Conservation (phyloP, 2,797 vertebrate genomes). For the Liasis olivaceus region DNA sequence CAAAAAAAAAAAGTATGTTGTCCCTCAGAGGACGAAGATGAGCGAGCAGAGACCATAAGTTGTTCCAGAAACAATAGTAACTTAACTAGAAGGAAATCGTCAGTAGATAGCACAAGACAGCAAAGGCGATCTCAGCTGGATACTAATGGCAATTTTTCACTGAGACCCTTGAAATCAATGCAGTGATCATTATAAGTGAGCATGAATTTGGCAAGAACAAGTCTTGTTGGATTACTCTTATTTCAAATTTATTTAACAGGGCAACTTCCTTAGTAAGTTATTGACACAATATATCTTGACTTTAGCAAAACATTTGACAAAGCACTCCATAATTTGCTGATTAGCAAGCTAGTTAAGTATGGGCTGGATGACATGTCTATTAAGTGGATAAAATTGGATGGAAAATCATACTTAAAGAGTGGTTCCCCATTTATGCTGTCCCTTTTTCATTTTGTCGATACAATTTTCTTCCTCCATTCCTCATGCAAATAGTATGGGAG, state of each 20-base stretch:
- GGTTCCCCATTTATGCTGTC: background rate
- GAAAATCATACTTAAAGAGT: background rate
- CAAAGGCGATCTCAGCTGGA: background rate
- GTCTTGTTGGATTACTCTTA: background rate
- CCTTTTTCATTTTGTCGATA: background rate
- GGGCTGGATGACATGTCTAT: background rate
- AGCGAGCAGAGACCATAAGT: background rate
- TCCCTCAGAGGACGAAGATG: background rate
- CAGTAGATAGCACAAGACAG: background rate
- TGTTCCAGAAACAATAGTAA: background rate
- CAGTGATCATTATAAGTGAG: background rate
- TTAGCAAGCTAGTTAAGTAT: background rate
- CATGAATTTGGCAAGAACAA: background rate
- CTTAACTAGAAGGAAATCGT: background rate
- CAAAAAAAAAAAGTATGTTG: background rate
- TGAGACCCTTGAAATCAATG: background rate
- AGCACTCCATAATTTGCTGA: background rate
- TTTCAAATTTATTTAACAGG: background rate
- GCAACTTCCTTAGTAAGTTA: background rate
- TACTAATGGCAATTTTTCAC: background rate
- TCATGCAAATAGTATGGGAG: background rate
- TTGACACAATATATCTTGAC: background rate
- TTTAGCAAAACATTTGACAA: background rate
- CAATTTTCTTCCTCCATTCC: background rate
- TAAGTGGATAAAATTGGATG: background rate